Evolutionary conservation across 2,113 vertebrate species (phyloP), one percentile per base, ranked within the genome.

Genomic region (Albula goreensis): DNA sequence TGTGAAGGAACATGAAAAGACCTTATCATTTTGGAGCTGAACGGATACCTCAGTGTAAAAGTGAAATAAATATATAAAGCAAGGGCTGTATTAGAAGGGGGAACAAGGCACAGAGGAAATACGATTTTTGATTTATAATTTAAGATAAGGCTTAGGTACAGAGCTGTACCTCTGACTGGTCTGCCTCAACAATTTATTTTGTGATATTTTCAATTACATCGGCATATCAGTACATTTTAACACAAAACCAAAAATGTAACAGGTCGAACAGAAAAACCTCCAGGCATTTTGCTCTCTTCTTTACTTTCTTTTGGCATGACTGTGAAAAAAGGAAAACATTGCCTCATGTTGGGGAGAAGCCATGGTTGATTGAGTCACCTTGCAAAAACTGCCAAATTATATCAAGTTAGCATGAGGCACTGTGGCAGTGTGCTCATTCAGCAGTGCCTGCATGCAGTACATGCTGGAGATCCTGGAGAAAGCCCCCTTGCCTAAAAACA

Each of bases 311-410:
- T 74, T 74, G 70, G 10, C 70, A 74, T 74, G 70, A 74, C 70
- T n/a, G 3, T 25, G 70, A 74, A 10, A 25, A 74, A 74, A 74
- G 6, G 53, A 31, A 74, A 74, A 31, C n/a, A 31, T 74, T 31
- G 4, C n/a, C 22, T 74, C 9, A 31, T 74, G 70, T 74, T 10
- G n/a, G 22, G 25, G 9, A 74, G 70, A 6, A n/a, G 70, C 70
- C 70, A 31, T 83, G 53, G 56, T 48, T 83, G 56, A 22, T 49
- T 74, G 83, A 84, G 63, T 74, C 63, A 50, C 17, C 31, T 84
- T 17, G 63, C 25, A 48, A 31, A 70, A 84, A 51, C 19, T 50
- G 13, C n/a, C 52, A 74, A 51, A 66, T 84, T 84, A 70, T 74
- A 51, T n/a, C 25, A 10, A 49, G 82, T 83, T 66, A 53, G 15